Base-by-base conservation (phyloP, 2,797 vertebrate genomes). In the Coregonus ussuriensis region DNA sequence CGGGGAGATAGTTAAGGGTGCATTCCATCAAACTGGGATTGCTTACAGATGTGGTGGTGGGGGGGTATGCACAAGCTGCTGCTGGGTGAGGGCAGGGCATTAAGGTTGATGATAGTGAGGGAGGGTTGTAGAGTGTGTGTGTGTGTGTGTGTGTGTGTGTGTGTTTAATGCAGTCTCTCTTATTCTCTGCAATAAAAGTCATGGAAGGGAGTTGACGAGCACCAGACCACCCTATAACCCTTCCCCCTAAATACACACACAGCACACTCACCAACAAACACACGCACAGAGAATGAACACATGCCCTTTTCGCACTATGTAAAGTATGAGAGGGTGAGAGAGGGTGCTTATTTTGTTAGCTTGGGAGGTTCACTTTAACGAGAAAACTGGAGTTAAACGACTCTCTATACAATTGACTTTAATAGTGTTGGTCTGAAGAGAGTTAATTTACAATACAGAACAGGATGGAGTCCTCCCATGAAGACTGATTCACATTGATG, bases 21-120 rank as follows among this genome's bases (percentile, higher is more conserved):
- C 78, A 87, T 88, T 91, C 72, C 52, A 13, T 33, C 85, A 77
- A 81, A 81, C 71, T 76, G 82, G 59, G 85, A 94, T 92, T 89
- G 89, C 87, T 91, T 88, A 86, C 93, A 94, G 91, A 92, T 94
- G 93, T 82, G 81, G 82, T 71, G 77, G 4, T 56, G 54, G 35
- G 16, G 83, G 63, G 73, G 81, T 82, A 76, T 35, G 72, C 75
- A 84, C 71, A 9, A 47, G 84, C 72, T 75, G 76, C 75, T 71
- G 78, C 76, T 68, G 80, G 83, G 15, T n/a, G 47, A 41, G 72
- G 33, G 29, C 16, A 18, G 65, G 63, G 76, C 9, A n/a, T 29
- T 18, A 9, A 29, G 15, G 70, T 78, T 77, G 77, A 89, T 85
- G 77, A 59, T n/a, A 6, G 80, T 51, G 78, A 82, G 73, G 78